A percentile compares a stretch with the other conserved stretches of the same genome.
phyloP scores from a whole-genome alignment of 1,140 invertebrate genomes.

The Eurosta solidaginis region DNA sequence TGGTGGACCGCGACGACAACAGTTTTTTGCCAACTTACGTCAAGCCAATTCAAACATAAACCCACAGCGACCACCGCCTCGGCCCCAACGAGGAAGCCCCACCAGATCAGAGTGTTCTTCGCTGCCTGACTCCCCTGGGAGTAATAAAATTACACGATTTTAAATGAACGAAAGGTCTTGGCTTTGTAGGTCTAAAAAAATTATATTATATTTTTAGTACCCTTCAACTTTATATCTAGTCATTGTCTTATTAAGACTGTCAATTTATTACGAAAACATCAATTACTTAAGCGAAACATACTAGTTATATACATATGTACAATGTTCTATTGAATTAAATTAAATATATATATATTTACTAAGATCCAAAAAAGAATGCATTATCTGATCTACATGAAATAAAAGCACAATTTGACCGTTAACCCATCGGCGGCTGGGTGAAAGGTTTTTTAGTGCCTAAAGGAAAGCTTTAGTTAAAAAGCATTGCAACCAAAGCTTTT shows the following conservation, averaged over 20 bases:
- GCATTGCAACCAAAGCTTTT: too few species aligned
- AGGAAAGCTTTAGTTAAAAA: too few species aligned
- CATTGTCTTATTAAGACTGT: constrained; percentile 13
- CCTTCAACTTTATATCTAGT: background rate
- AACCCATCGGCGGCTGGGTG: too few species aligned
- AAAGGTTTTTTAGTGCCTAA: too few species aligned
- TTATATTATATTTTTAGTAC: background rate
- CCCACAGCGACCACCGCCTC: constrained; percentile 50
- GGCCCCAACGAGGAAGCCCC: constrained; percentile 40
- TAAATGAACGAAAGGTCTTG: constrained; percentile 30
- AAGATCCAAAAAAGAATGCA: too few species aligned
- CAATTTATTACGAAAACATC: constrained; percentile 2
- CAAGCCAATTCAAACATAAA: constrained; percentile 57
- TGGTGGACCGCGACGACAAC: constrained; percentile 51
- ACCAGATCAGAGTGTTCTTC: constrained; percentile 50
- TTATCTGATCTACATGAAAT: too few species aligned
- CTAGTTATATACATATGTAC: background rate
- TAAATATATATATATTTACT: too few species aligned
- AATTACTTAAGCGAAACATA: background rate
- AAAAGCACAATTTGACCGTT: too few species aligned
- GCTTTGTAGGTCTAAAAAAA: background rate
- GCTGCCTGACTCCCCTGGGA: constrained; percentile 48
- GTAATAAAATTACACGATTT: constrained; percentile 56
- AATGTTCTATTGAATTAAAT: too few species aligned
- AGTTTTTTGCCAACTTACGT: constrained; percentile 57